phyloP scores from a whole-genome alignment of 2,113 vertebrate species.

The Mellivora capensis region DNA sequence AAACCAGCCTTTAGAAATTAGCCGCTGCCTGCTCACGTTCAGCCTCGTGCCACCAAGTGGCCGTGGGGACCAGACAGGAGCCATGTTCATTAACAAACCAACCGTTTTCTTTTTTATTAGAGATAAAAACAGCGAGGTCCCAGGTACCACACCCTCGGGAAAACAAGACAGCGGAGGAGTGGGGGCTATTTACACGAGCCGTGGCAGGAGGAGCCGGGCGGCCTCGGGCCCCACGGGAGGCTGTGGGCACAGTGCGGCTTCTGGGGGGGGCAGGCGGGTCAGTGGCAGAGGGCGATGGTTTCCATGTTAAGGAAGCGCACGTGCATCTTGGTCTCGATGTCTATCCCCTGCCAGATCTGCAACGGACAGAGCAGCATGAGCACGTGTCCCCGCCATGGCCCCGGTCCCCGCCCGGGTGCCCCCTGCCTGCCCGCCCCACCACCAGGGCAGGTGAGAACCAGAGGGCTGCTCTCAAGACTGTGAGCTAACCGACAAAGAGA shows the following conservation, averaged over 20 bases:
- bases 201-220: fast-evolving
- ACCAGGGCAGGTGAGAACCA: background rate
- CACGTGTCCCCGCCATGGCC: fast-evolving
- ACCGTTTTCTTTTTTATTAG: conserved; percentile 33
- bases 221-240: fast-evolving
- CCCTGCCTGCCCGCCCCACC: fast-evolving
- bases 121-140: conserved; percentile 53
- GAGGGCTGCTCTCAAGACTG: background rate
- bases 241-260: background rate
- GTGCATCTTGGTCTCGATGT: conserved; percentile 95
- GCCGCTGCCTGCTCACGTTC: fast-evolving
- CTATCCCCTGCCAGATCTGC: conserved; percentile 92
- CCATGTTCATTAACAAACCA: conserved; percentile 32
- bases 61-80: background rate
- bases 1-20: background rate
- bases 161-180: fast-evolving
- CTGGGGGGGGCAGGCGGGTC: conserved; percentile 47
- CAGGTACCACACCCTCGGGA: background rate
- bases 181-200: background rate
- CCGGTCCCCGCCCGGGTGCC: fast-evolving
- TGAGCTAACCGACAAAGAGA: background rate
- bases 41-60: background rate
- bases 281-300: conserved; percentile 86
- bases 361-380: background rate
- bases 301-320: conserved; percentile 92